These are phyloP conservation scores for Holocentrus rufus DNA, from an alignment of 2,797 vertebrate species.

Conservation along the genomic window DNA sequence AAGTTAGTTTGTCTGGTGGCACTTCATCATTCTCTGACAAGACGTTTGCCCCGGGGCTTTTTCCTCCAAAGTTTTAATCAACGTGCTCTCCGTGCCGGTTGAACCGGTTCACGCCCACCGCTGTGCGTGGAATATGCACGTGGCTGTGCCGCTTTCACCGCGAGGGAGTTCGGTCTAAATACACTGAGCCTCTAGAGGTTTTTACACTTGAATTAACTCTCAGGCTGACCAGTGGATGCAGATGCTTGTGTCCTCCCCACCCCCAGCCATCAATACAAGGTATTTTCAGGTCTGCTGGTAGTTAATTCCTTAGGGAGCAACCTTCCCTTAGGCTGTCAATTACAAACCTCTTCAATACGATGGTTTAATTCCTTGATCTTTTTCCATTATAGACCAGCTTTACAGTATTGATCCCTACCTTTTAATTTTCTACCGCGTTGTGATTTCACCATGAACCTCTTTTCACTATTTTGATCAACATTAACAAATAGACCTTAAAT, in stretches of 20 bases:
- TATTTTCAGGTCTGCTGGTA: conserved; percentile 45
- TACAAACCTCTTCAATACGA: conserved; percentile 45
- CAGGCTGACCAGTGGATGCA: conserved; percentile 47
- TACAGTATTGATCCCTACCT: conserved; percentile 51
- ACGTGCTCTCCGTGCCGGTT: conserved; percentile 21
- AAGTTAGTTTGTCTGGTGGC: conserved; percentile 6
- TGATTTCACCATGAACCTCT: conserved; percentile 30
- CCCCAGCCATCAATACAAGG: conserved; percentile 54
- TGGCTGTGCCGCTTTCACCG: conserved; percentile 32
- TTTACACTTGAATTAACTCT: conserved; percentile 51
- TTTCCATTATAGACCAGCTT: conserved; percentile 39
- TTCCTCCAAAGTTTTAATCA: conserved; percentile 40
- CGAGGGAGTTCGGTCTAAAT: conserved; percentile 5
- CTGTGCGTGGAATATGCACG: neutral
- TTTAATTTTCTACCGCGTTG: conserved; percentile 21
- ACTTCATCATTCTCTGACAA: conserved; percentile 30
- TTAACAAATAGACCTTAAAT: conserved; percentile 17
- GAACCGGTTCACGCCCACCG: conserved; percentile 13
- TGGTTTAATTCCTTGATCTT: conserved; percentile 37
- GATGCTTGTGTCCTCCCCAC: neutral
- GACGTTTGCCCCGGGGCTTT: conserved; percentile 27
- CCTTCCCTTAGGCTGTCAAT: conserved; percentile 45
- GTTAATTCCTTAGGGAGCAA: conserved; percentile 43
- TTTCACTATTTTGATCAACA: conserved; percentile 17
- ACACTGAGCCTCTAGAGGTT: conserved; percentile 11